phyloP scores from a whole-genome alignment of 1,140 invertebrate genomes.

The Mycetomoellerius zeteki region DNA sequence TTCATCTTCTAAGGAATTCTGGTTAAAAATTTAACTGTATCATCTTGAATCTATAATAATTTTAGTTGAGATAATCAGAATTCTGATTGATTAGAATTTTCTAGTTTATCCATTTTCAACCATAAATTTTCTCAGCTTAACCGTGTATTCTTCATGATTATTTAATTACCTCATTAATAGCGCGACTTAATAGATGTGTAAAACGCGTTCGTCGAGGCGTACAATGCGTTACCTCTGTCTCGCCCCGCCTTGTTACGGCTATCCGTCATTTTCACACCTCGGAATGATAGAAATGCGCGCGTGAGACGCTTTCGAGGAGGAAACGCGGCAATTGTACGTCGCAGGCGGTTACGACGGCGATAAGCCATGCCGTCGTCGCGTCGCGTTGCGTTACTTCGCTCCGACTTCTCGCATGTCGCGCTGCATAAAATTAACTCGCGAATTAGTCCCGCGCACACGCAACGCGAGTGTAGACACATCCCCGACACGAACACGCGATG shows the following conservation, averaged over 20 bases:
- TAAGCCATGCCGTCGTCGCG: constrained; percentile 37
- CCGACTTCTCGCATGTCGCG: constrained; percentile 67
- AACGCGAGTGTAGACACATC: constrained; percentile 37
- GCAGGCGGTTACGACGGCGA: constrained; percentile 54
- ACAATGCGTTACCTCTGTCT: constrained; percentile 32
- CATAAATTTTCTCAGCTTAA: background rate
- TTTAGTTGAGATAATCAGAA: too few relatives aligned
- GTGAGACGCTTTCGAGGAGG: constrained; percentile 50
- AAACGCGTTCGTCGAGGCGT: constrained; percentile 52
- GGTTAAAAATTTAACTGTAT: too few relatives aligned
- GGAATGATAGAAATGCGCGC: constrained; percentile 71
- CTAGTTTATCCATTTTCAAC: too few relatives aligned
- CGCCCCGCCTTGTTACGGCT: constrained; percentile 47
- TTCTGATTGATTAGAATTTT: too few relatives aligned
- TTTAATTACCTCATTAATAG: constrained; percentile 50
- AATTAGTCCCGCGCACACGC: constrained; percentile 59
- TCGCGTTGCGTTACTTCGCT: constrained; percentile 12
- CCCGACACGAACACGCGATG: constrained; percentile 15
- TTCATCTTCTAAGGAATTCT: too few relatives aligned
- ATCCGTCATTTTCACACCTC: constrained; percentile 79
- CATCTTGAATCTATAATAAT: too few relatives aligned
- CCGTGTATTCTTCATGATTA: constrained; percentile 13
- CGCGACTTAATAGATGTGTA: constrained; percentile 25
- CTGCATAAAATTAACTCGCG: constrained; percentile 74
- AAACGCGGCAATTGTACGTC: constrained; percentile 62